Conservation (phyloP, 2,797 vertebrate genomes). For the Crossoptilon crossoptilon region DNA sequence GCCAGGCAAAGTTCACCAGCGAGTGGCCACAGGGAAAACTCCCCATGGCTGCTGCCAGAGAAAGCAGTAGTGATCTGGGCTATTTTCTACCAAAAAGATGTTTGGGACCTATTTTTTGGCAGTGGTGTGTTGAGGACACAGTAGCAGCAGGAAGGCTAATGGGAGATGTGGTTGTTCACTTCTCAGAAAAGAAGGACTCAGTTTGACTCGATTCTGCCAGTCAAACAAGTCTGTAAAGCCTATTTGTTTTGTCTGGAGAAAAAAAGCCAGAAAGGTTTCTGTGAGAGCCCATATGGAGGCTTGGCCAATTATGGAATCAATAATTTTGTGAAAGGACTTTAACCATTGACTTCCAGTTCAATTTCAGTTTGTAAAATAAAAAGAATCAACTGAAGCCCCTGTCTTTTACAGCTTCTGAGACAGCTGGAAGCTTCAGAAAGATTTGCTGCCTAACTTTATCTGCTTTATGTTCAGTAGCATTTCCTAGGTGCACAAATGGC, state of each 20-base stretch:
- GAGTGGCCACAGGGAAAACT: background rate
- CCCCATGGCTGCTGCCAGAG: background rate
- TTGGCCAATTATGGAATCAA: background rate
- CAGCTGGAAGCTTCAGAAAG: background rate
- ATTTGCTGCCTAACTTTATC: background rate
- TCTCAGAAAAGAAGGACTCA: background rate
- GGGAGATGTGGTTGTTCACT: background rate
- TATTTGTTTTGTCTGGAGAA: slow-evolving; percentile 3
- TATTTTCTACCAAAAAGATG: background rate
- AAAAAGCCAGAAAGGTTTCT: background rate
- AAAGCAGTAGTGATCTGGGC: background rate
- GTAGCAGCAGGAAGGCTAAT: background rate
- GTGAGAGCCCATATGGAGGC: background rate
- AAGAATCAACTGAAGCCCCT: background rate
- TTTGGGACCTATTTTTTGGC: background rate
- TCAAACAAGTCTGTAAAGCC: background rate
- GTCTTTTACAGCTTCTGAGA: background rate
- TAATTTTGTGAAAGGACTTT: background rate
- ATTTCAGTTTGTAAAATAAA: background rate
- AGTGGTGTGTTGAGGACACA: background rate
- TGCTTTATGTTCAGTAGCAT: background rate
- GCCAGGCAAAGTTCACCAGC: background rate
- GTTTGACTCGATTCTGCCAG: background rate
- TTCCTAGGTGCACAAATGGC: background rate
- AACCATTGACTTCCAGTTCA: background rate